These are phyloP conservation scores for Nettapus auritus DNA, from an alignment of 2,113 vertebrate genomes.

Conservation along the genomic window DNA sequence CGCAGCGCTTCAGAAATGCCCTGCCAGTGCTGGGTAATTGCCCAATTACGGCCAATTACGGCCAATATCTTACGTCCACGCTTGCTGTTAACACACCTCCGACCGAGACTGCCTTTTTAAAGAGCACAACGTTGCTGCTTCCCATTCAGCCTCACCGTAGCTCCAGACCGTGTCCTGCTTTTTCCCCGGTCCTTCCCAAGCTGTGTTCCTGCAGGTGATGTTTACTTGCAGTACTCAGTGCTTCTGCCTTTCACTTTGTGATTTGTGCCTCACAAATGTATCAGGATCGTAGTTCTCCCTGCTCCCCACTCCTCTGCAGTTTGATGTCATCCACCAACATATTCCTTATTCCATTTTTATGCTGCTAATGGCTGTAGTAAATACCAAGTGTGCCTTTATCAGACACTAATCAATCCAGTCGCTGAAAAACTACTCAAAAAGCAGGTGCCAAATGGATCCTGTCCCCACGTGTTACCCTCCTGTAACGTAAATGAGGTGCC, in stretches of 20 bases:
- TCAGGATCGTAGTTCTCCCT: neutral
- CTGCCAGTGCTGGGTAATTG: neutral
- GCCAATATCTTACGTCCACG: neutral
- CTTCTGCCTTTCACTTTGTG: neutral
- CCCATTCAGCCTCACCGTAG: neutral
- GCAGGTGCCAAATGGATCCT: neutral
- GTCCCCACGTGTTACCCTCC: neutral
- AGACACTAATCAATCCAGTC: neutral
- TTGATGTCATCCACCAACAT: neutral
- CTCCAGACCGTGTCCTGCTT: neutral
- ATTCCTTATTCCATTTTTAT: neutral
- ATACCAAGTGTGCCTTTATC: neutral
- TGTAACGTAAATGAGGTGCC: neutral
- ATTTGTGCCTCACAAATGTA: neutral
- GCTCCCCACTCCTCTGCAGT: neutral
- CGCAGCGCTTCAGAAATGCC: neutral
- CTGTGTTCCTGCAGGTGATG: neutral
- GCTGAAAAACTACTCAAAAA: neutral
- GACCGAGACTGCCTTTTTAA: neutral
- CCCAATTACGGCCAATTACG: neutral
- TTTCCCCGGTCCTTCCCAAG: neutral
- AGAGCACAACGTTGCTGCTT: fast-evolving
- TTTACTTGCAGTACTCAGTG: neutral
- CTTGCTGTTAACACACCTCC: neutral
- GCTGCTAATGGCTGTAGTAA: neutral